Base-by-base conservation (phyloP, 2,113 vertebrate species). In the Gobio gobio region DNA sequence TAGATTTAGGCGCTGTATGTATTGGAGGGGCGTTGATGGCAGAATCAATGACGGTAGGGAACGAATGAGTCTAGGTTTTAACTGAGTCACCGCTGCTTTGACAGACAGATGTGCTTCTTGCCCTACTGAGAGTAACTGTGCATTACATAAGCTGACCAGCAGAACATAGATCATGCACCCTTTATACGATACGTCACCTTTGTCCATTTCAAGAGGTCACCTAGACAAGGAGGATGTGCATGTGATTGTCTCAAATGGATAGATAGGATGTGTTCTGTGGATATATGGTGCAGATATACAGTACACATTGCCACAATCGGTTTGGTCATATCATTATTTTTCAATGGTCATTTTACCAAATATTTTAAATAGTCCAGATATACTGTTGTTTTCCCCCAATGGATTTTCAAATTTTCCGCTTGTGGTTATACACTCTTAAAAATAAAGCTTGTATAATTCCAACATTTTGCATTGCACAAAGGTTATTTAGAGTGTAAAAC, bases 61-160 rank as follows among this genome's bases (percentile, higher is more conserved):
- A 73, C 43, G 2, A 73, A 73, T 47, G 43, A 73, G 72, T 74
- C 72, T 74, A n/a, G 70, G 22, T 74, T 74, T 74, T 74, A 49
- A 74, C 43, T 49, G n/a, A 74, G 72, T 47, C 70, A 24, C 43
- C n/a, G 1, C 70, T 22, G 20, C 40, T 49, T 47, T 74, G 72
- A 74, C 72, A 74, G 72, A 74, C 72, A 74, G 72, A 74, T 47
- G 70, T 12, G 70, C 43, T 43, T 49, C 72, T 49, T 49, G n/a
- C 72, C 72, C 72, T 43, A 74, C n/a, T n/a, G 45, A 24, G 43
- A 73, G 70, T 73, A 73, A 73, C 12, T 47, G 70, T 73, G 72
- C 45, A 16, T 74, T 49, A 74, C 72, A 74, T 26, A 49, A 74
- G 43, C 72, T 47, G 72, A 7, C 43, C 43, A 49, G 72, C 43